Base-by-base conservation (phyloP, 1,140 invertebrate genomes). In the Apis laboriosa region DNA sequence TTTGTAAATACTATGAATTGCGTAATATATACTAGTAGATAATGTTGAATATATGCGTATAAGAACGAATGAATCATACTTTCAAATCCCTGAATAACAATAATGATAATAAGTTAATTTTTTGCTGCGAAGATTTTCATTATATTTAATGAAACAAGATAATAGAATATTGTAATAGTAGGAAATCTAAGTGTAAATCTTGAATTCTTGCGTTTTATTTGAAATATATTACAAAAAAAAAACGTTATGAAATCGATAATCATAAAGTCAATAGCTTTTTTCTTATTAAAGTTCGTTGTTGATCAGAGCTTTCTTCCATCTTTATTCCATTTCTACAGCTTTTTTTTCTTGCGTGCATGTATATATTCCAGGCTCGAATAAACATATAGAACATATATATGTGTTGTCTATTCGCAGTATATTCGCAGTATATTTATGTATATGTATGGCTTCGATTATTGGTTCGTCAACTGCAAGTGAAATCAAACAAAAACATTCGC, bases 371-470 rank as follows among this genome's bases (percentile, higher is more conserved):
- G 24, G 66, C 61, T 53, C 28, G 28, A 11, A 53, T 28, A 72
- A 60, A 61, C 43, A 64, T 24, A 60, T 11, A 63, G 7, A 9
- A 49, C 3, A 19, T 24, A 56, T 28, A 5, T 13, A 21, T 49
- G 11, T n/a, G 13, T 53, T 28, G 5, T 43, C 49, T 60, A 19
- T 24, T 9, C 15, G 21, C 21, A 21, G 63, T 79, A 61, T 60
- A 19, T 24, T 9, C 15, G 21, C 21, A 21, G 63, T 79, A 61
- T 28, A 80, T 80, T 63, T 72, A 80, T 24, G 13, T 24, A 63
- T 28, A 28, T 63, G 67, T 83, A 83, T 51, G 75, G 81, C 81
- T 83, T 83, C 81, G 81, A 83, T 58, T 78, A 71, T 78, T 83
- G 81, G 81, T 58, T 72, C 75, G 76, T 83, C 76, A 77, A 78